Base-by-base conservation (phyloP, 2,113 vertebrate species). In the Nannospalax galili region DNA sequence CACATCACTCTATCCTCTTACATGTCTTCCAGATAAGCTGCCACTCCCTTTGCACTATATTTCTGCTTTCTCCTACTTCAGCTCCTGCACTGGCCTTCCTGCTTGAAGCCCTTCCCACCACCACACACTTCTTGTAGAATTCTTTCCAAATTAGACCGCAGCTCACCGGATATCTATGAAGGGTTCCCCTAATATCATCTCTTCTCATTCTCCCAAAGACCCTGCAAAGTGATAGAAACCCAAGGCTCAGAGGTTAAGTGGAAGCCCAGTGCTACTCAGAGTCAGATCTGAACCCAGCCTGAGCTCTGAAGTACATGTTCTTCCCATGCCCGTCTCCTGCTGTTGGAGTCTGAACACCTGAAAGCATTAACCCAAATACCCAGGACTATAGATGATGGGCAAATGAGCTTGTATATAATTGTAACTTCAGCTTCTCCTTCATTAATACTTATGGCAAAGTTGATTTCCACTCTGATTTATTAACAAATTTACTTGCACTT, bases 81-180 rank as follows among this genome's bases (percentile, higher is more conserved):
- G 9, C 32, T 16, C 62, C 70, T 45, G 11, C 37, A 32, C 2
- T 82, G 90, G 62, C 40, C 35, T 65, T 79, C 77, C 45, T 62
- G 10, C 32, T 37, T 37, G 17, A 26, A 72, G 56, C 35, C 65
- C 15, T 74, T 79, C 65, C 62, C 58, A 35, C 28, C 14, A 15
- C 32, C 58, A 9, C 3, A 9, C 17, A 40, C 16, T 90, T 74
- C 42, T 62, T 28, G 6, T 5, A 79, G 37, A 88, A 88, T 74
- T 69, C 88, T 80, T 85, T 92, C 73, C 84, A 93, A 67, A 92
- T 58, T 22, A 72, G 20, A 78, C 77, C 87, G 12, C 28, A 42
- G 37, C 19, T 93, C 40, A 81, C 12, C 64, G 69, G 72, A 26
- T 10, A 10, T 35, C 67, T 45, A 8, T n/a, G 56, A 60, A 79